A percentile compares a stretch with the other conserved stretches of the same genome.
Conservation (phyloP, 2,797 vertebrate species). For the Gouania willdenowi region DNA sequence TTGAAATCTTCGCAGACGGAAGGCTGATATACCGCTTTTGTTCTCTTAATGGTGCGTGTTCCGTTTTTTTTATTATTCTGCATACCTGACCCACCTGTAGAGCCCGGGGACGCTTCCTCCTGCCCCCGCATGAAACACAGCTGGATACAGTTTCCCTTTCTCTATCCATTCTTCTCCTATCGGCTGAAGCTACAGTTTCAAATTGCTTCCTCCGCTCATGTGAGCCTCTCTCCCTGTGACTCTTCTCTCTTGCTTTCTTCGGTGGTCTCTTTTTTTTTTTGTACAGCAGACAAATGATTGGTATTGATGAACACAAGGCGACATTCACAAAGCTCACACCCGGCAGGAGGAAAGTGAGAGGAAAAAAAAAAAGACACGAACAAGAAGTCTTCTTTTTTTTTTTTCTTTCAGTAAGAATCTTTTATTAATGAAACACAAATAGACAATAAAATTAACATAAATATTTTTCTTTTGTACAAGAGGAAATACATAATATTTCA, state of each 20-base stretch:
- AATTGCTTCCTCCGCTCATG: conserved; percentile 47
- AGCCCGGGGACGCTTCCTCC: conserved; percentile 42
- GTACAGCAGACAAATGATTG: conserved; percentile 47
- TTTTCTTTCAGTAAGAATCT: conserved; percentile 56
- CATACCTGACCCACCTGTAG: conserved; percentile 65
- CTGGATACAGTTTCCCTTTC: conserved; percentile 56
- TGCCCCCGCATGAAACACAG: conserved; percentile 22
- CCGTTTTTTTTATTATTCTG: conserved; percentile 59
- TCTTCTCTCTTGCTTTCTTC: conserved; percentile 43
- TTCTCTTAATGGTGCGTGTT: conserved; percentile 61
- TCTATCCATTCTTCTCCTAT: conserved; percentile 38
- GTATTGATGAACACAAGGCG: conserved; percentile 41
- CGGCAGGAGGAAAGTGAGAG: not conserved
- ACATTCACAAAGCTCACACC: conserved; percentile 31
- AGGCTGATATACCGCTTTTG: conserved; percentile 52
- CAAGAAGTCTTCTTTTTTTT: no score
- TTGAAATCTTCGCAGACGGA: conserved; percentile 37
- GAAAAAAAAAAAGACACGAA: conserved; percentile 4
- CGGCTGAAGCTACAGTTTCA: conserved; percentile 56
- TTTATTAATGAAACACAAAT: conserved; percentile 81
- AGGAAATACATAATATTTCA: conserved; percentile 77
- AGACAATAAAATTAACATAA: conserved; percentile 85
- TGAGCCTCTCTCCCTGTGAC: not conserved
- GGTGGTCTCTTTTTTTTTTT: conserved; percentile 37
- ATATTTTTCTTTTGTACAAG: conserved; percentile 76